A percentile compares a stretch with the other conserved stretches of the same genome.
These are phyloP conservation scores for Ectobius pallidus DNA, from an alignment of 2,888 invertebrate genomes.

Conservation along the genomic window DNA sequence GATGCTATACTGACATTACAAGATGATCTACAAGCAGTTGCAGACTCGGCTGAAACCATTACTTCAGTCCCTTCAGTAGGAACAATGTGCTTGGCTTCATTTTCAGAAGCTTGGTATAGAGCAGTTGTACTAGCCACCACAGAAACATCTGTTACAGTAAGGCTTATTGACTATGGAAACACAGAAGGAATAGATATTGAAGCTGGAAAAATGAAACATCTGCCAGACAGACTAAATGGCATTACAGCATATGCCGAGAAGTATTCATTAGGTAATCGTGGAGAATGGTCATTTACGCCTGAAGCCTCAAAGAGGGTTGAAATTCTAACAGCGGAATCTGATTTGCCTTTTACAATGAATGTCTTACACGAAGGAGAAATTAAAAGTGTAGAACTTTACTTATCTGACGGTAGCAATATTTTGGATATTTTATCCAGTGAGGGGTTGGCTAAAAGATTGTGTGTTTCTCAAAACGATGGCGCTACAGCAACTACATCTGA, in stretches of 20 bases:
- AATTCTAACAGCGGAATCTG: not conserved
- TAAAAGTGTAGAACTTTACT: not conserved
- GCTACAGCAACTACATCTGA: too few species aligned
- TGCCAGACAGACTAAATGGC: constrained; percentile 64
- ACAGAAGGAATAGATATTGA: constrained; percentile 74
- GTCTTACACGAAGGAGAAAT: not conserved
- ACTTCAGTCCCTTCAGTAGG: constrained; percentile 66
- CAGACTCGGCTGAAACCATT: constrained; percentile 57
- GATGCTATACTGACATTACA: constrained; percentile 66
- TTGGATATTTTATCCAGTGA: not conserved
- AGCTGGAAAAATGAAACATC: constrained; percentile 63
- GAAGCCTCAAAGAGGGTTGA: constrained; percentile 22
- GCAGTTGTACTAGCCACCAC: constrained; percentile 85
- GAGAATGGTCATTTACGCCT: constrained; percentile 13
- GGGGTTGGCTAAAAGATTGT: not conserved
- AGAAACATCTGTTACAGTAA: constrained; percentile 61
- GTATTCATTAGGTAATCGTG: constrained; percentile 52
- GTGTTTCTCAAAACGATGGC: not conserved
- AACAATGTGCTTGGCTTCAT: constrained; percentile 76
- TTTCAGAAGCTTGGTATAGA: constrained; percentile 91
- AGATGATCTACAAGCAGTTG: constrained; percentile 66
- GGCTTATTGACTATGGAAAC: constrained; percentile 81
- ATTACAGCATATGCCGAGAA: constrained; percentile 65
- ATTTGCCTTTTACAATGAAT: not conserved
- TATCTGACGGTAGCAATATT: not conserved